Evolutionary conservation across 2,888 invertebrate genomes (phyloP).

Genomic region (Dryobotodes eremita): DNA sequence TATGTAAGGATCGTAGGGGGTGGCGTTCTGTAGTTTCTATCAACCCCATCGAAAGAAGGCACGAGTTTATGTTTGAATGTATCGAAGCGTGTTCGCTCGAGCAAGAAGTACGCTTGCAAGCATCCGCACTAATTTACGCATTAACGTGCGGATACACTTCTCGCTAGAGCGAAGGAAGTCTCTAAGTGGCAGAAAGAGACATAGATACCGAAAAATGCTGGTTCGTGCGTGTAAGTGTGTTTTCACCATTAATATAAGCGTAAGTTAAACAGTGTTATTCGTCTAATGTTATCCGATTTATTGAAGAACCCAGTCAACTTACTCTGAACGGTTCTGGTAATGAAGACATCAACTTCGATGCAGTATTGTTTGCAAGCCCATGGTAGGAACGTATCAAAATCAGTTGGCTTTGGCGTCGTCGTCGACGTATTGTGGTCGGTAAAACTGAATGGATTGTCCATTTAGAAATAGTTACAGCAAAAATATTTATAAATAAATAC

Average conservation of each 20-base stretch:
- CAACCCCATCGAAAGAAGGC: too few relatives aligned
- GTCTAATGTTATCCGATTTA: background rate
- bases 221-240: background rate
- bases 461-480: too few relatives aligned
- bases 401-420: background rate
- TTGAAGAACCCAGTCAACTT: background rate
- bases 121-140: background rate
- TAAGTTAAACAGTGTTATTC: background rate
- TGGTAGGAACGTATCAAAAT: conserved; percentile 24
- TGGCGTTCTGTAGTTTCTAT: too few relatives aligned
- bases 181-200: background rate
- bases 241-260: background rate
- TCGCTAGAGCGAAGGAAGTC: background rate
- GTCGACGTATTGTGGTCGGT: too few relatives aligned
- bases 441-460: too few relatives aligned
- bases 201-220: background rate
- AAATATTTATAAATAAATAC: too few relatives aligned
- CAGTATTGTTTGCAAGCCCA: conserved; percentile 15
- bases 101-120: too few relatives aligned
- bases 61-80: too few relatives aligned
- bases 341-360: background rate
- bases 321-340: conserved; percentile 4
- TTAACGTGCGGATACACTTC: background rate
- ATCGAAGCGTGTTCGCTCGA: too few relatives aligned
- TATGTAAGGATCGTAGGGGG: too few relatives aligned